Evolutionary conservation across 2,113 vertebrate species (phyloP), one percentile per base, ranked within the genome.

Genomic region (Gavia stellata): DNA sequence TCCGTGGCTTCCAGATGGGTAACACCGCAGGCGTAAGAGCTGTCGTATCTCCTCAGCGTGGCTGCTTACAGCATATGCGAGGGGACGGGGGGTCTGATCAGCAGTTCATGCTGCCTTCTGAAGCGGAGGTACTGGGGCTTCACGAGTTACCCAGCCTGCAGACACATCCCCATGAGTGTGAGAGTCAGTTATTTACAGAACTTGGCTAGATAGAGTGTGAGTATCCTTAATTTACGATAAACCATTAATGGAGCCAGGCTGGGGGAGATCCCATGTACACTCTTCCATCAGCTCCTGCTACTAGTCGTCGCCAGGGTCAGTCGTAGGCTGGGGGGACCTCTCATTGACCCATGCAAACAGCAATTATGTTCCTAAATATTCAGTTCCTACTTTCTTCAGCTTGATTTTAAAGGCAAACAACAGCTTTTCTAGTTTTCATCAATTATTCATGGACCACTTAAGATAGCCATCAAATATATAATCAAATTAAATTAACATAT

Each of bases 211-310:
- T 15, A 3, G 17, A 47, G 24, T 2, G 9, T 2, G 1, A 40
- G 17, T 23, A 47, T 28, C 42, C 65, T 42, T 14, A 4, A 12
- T 5, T 36, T 45, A 7, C 5, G 17, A 29, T 9, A 61, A 58
- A 1, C 36, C 21, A 18, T 20, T 31, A 12, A 36, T 2, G 14
- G 13, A 75, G n/a, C 5, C 29, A 47, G 12, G 4, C 33, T 23
- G 36, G 7, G 18, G 14, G 7, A 53, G 34, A 47, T 36, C 10
- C 59, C 81, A 49, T n/a, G 1, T 0, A 0, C 0, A 25, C 29
- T 59, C 34, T 71, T 59, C 65, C 71, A 26, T 14, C 34, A 36
- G 75, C 45, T 91, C 70, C 67, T 20, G n/a, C 19, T 29, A 3
- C 26, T 10, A 44, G 7, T 9, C 62, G 61, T 34, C 9, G 5